Conservation (phyloP, 2,888 invertebrate species). For the Aphodius granarius region DNA sequence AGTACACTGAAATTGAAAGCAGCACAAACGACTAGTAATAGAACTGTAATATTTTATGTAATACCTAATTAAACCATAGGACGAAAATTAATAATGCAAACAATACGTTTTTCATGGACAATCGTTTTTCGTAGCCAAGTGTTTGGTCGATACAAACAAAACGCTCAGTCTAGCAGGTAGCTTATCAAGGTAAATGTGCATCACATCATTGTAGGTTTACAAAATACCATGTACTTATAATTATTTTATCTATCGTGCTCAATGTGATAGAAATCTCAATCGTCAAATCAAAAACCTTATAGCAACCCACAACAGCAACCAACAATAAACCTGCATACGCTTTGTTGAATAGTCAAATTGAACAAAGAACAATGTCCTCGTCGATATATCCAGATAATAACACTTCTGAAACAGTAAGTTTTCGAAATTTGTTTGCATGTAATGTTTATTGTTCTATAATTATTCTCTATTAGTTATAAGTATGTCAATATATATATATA, state of each 20-base stretch:
- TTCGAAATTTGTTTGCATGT: not conserved
- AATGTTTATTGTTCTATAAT: not conserved
- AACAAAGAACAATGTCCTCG: constrained; percentile 1
- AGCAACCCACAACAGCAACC: not conserved
- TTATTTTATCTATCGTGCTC: not conserved
- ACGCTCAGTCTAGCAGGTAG: not conserved
- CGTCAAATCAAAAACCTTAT: not conserved
- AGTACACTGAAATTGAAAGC: too few relatives aligned
- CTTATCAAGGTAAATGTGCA: not conserved
- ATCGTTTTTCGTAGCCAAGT: not conserved
- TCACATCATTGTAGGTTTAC: not conserved
- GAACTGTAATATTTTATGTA: not conserved
- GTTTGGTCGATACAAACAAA: not conserved
- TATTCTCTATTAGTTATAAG: too few relatives aligned
- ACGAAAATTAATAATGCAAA: not conserved
- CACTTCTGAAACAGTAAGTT: constrained; percentile 11
- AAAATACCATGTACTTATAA: not conserved
- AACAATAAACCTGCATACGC: not conserved
- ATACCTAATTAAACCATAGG: not conserved
- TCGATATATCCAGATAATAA: constrained; percentile 12
- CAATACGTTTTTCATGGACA: not conserved
- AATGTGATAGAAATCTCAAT: not conserved
- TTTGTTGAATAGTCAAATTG: not conserved
- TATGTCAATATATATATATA: too few relatives aligned
- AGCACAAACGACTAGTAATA: too few relatives aligned